Evolutionary conservation across 2,797 vertebrate species (phyloP), one percentile per base, ranked within the genome.

Genomic region (Pelobates cultripes): DNA sequence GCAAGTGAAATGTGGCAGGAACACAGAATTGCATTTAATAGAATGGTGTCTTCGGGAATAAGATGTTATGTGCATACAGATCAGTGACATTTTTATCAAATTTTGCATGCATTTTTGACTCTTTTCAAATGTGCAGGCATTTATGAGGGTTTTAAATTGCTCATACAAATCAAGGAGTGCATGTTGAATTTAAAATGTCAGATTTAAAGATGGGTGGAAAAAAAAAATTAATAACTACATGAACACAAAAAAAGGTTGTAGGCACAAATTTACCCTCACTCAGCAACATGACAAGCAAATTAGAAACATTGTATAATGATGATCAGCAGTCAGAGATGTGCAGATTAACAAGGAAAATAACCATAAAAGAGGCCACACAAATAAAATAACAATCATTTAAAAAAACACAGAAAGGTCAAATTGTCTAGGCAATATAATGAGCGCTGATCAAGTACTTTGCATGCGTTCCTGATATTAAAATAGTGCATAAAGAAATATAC

Each of bases 251-350:
- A 75, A 45, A 83, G 81, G 81, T 83, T 83, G 76, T 79, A 79
- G 71, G 73, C 63, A 66, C 77, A 75, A 76, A 75, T 84, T 79
- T 84, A 84, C 75, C 69, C 82, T 83, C 66, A 55, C 71, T 79
- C 81, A 75, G 67, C 72, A 70, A 83, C 77, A 83, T 83, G 77
- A 83, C 76, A 83, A 69, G 82, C 82, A 84, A 79, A 79, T 84
- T 84, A 84, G 82, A 78, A 79, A 79, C 82, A 79, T 79, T 84
- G 77, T 78, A 84, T 84, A 79, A 79, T 84, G 82, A 83, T 79
- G 72, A 84, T 79, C 72, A 84, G 77, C 77, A 84, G 82, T 79
- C 67, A 84, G 74, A 84, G 72, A 84, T 71, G 77, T 75, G 70
- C 77, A 84, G 75, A 84, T 84, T 75, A 79, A 53, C 67, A 57